Percentiles rank a stretch among this genome's conserved stretches.
These are phyloP conservation scores for Enoplosus armatus DNA, from an alignment of 2,797 vertebrate species.

Conservation along the genomic window DNA sequence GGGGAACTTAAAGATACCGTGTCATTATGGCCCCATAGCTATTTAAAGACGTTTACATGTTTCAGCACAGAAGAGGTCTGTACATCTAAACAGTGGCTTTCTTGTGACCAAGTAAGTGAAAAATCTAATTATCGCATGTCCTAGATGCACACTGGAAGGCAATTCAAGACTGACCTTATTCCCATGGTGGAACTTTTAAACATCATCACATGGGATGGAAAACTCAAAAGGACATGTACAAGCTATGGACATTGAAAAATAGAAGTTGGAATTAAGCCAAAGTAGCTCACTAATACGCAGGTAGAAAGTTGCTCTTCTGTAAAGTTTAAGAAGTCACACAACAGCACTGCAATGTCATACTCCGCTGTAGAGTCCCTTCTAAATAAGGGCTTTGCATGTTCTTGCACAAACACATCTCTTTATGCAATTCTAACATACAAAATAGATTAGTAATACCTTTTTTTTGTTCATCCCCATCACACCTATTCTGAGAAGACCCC, in stretches of 20 bases:
- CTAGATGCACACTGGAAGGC: background rate
- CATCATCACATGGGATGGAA: background rate
- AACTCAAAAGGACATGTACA: background rate
- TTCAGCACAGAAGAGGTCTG: background rate
- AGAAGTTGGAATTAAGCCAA: background rate
- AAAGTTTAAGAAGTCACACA: background rate
- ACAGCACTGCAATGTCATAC: background rate
- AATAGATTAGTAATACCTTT: background rate
- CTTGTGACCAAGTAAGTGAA: constrained; percentile 13
- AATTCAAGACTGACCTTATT: constrained; percentile 7
- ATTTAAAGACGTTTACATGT: background rate
- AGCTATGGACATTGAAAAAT: background rate
- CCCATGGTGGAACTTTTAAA: constrained; percentile 8
- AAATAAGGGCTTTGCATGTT: too few relatives aligned
- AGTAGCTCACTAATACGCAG: background rate
- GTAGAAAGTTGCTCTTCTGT: background rate
- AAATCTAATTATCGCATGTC: constrained; percentile 5
- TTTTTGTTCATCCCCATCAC: background rate
- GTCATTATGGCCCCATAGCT: background rate
- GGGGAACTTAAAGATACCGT: background rate
- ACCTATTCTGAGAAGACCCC: background rate
- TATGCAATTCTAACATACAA: background rate
- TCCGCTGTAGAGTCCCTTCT: background rate
- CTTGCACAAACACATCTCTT: background rate
- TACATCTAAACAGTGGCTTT: background rate